Base-by-base conservation (phyloP, 2,797 vertebrate species). In the Enteromius anoplus region DNA sequence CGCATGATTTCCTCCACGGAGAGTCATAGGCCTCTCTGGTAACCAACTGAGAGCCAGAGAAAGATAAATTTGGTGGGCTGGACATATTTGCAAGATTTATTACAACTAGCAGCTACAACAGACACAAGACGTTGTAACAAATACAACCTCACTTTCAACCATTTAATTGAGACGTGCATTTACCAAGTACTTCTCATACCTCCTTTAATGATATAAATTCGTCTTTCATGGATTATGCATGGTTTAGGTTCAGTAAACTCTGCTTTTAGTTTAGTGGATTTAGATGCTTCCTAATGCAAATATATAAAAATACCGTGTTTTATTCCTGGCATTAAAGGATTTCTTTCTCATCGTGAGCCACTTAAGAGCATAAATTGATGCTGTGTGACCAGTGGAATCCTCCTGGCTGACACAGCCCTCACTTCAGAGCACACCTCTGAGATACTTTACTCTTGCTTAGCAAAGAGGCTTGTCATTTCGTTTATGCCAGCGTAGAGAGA, bases 251-350 rank as follows among this genome's bases (percentile, higher is more conserved):
- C 45, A 76, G 51, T 72, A 82, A 78, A 85, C 34, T 69, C 40
- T 51, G 40, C 55, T 78, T 64, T 72, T 65, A 79, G 85, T 83
- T 83, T 81, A 80, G 65, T 77, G 72, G 62, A 76, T 75, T 84
- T 75, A 60, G 76, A 68, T 9, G 55, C 37, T 75, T 83, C 29
- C 26, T 71, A 65, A 81, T 76, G 66, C 78, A 82, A 85, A 85
- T 77, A 85, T 77, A n/a, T 65, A 32, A 73, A 81, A 85, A 82
- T 65, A 64, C 70, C 8, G 29, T 83, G 85, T 84, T 80, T 81
- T 84, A 86, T 84, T 80, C 55, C 77, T 29, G 34, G 85, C 42
- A 86, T 86, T 86, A 86, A 84, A 82, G 85, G 85, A 86, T 86
- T 86, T 83, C 77, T 68, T 81, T 78, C 75, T 34, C 40, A 82